Base-by-base conservation (phyloP, 1,140 invertebrate species). In the Subanguina moxae region DNA sequence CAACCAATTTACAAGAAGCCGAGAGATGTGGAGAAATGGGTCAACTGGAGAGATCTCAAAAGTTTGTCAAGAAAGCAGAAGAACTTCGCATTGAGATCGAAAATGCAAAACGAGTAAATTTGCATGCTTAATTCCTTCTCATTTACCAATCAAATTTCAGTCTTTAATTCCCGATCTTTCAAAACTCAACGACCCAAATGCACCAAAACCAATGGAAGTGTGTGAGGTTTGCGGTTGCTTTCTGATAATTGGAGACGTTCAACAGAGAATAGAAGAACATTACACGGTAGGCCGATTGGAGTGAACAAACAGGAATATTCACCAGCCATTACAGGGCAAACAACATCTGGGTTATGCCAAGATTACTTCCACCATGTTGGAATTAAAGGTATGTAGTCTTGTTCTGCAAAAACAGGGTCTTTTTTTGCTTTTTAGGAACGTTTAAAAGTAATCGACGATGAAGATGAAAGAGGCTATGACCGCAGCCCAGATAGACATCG, bases 191-290 rank as follows among this genome's bases (percentile, higher is more conserved):
- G 25, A 64, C 56, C 46, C 15, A 11, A 43, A 38, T 17, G 75
- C 61, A 42, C 62, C 75, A 25, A 74, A 74, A 48, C 83, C 67
- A 82, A 97, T 98, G 94, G 94, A 97, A 85, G 93, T 97, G 1
- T 98, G 95, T 85, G 90, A 93, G 77, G 92, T 96, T 1, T 98
- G 94, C 85, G 94, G 94, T 3, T 94, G 94, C 9, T 96, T 98
- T 84, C 86, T 98, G 15, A 96, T 98, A 78, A 93, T 97, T 23
- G 94, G 87, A 7, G 94, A 97, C 86, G 94, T 93, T 1, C 93
- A 96, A 81, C 93, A 95, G 80, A 87, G 94, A 73, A 92, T 97
- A 71, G 93, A 97, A 81, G 94, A 98, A 84, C 94, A 98, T 86
- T 85, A 96, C 42, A 93, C 92, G 13, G 48, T 38, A 38, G 48